phyloP scores from a whole-genome alignment of 2,888 invertebrate genomes.

The Brachycybe producta region DNA sequence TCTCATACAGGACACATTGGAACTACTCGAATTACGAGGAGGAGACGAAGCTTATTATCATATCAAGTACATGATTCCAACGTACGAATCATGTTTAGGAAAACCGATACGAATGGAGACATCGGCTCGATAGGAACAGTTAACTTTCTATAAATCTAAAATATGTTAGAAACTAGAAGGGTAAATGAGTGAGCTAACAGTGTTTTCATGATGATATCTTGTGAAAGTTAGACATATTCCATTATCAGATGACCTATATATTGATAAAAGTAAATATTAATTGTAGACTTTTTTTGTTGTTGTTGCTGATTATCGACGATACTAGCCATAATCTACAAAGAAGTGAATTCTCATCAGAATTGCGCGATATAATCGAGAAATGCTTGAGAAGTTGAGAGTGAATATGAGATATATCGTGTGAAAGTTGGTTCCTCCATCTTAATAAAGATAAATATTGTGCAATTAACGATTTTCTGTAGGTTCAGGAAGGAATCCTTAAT shows the following conservation, averaged over 20 bases:
- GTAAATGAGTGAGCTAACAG: background rate
- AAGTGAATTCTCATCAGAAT: too few relatives aligned
- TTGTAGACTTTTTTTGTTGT: too few relatives aligned
- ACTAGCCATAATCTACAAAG: too few relatives aligned
- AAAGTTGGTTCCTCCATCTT: too few relatives aligned
- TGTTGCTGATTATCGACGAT: too few relatives aligned
- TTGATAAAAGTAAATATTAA: background rate
- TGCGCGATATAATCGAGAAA: too few relatives aligned
- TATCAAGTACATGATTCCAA: constrained; percentile 95
- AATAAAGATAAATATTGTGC: too few relatives aligned
- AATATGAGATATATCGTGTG: too few relatives aligned
- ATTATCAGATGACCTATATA: background rate
- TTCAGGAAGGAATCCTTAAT: too few relatives aligned
- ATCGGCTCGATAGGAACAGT: too few relatives aligned
- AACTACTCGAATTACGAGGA: constrained; percentile 77
- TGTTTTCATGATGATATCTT: background rate
- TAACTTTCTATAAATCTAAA: background rate
- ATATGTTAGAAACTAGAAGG: background rate
- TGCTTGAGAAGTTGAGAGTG: too few relatives aligned
- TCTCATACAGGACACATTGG: constrained; percentile 81
- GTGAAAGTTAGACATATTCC: background rate
- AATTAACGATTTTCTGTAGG: too few relatives aligned
- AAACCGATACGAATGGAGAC: constrained; percentile 6
- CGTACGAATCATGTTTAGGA: constrained; percentile 66
- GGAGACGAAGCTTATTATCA: constrained; percentile 95